phyloP scores from a whole-genome alignment of 2,113 vertebrate genomes.

The Panurus biarmicus region DNA sequence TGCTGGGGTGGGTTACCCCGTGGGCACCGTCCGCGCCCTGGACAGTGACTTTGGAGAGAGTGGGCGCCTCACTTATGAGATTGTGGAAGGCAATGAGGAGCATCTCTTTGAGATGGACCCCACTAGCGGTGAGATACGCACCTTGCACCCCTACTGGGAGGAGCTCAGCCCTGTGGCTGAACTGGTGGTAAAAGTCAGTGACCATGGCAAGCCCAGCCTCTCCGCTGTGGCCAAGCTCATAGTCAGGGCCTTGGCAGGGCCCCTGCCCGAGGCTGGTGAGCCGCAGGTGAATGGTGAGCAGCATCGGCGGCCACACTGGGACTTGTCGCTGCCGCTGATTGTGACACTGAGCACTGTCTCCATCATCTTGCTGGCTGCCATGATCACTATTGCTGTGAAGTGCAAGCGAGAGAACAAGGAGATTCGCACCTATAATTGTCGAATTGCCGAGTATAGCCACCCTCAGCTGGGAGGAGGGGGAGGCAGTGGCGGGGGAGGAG shows the following conservation, averaged over 20 bases:
- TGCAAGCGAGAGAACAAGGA: conserved; percentile 99
- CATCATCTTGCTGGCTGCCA: conserved; percentile 93
- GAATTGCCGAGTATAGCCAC: conserved; percentile 97
- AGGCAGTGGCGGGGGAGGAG: conserved; percentile 57
- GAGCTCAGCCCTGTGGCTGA: conserved; percentile 89
- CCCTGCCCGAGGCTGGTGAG: conserved; percentile 87
- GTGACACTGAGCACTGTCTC: conserved; percentile 96
- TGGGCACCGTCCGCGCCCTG: conserved; percentile 89
- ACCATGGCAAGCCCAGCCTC: conserved; percentile 93
- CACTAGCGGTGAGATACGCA: conserved; percentile 89
- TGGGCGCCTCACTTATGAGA: conserved; percentile 93
- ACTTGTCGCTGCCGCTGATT: conserved; percentile 94
- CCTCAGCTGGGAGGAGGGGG: conserved; percentile 86
- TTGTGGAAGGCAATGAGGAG: conserved; percentile 94
- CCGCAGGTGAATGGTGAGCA: conserved; percentile 86
- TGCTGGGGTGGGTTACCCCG: conserved; percentile 90
- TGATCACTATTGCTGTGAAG: conserved; percentile 97
- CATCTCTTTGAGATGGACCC: conserved; percentile 95
- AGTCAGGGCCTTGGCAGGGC: conserved; percentile 88
- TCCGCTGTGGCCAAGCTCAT: conserved; percentile 91
- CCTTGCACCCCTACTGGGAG: conserved; percentile 92
- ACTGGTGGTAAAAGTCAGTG: conserved; percentile 92
- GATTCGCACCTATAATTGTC: conserved; percentile 98
- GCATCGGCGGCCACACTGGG: conserved; percentile 83
- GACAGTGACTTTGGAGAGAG: conserved; percentile 98